Evolutionary conservation across 2,888 invertebrate species (phyloP), one percentile per base, ranked within the genome.

Genomic region (Unio delphinus): DNA sequence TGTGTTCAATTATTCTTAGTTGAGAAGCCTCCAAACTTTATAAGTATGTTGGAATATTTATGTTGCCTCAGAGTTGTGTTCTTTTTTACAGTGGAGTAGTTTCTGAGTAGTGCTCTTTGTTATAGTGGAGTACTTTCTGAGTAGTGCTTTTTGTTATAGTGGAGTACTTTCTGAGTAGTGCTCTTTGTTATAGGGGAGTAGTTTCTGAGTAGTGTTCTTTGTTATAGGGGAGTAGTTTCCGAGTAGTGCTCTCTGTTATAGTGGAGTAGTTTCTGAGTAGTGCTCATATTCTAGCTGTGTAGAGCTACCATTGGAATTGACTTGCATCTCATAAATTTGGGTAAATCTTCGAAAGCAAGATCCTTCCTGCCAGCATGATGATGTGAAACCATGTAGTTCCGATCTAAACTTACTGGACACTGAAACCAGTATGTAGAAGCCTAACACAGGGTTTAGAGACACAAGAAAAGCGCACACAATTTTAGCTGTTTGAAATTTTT

Each of bases 241-340:
- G 23, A 23, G 23, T 23, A 23, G 23, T 23, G 23, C 23, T 23
- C 23, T 23, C 23, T 23, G 23, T 23, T 23, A 77, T 60, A 77
- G 67, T 4, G 78, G 78, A n/a, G 78, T 78, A 55, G 78, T 78
- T 63, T 76, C 76, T 54, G 76, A 75, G 61, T 74, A 77, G 57
- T 75, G 66, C 58, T 81, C 81, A 57, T 69, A 69, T 61, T 81
- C 81, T 55, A 72, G 57, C 20, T 79, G 62, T 58, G 74, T 64
- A 5, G 73, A 64, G 66, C 73, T 74, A 23, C 78, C 73, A 55
- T 65, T 67, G 20, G 79, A 75, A 64, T 76, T 79, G 26, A 76
- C 68, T 62, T 79, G 80, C 68, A 80, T 74, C 67, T 81, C 80
- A 68, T 81, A 81, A 6, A 81, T 77, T 20, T 79, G 64, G 20